Percentiles rank a stretch among this genome's conserved stretches.
Evolutionary conservation across 1,140 invertebrate species (phyloP).

Genomic region (Panagrolaimus sp.): DNA sequence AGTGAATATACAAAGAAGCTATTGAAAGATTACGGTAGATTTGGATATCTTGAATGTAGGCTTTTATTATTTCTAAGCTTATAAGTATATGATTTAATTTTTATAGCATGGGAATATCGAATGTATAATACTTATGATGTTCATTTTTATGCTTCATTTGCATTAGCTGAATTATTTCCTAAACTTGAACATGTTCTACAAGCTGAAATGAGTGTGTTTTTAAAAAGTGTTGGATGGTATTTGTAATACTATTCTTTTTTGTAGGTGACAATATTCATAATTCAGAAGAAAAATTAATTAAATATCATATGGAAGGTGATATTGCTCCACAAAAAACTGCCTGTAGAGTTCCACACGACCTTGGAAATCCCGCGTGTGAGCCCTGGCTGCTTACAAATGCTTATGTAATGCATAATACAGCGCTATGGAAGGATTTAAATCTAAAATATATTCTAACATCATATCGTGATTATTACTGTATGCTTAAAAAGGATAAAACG

Average conservation of each 20-base stretch:
- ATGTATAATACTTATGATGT: constrained; percentile 96
- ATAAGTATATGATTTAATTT: constrained; percentile 23
- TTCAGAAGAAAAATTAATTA: constrained; percentile 34
- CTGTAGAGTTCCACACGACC: constrained; percentile 73
- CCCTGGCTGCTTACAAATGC: constrained; percentile 76
- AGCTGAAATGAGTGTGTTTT: constrained; percentile 65
- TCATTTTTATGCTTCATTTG: constrained; percentile 87
- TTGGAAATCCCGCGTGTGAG: constrained; percentile 83
- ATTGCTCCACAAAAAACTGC: constrained; percentile 55
- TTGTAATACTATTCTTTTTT: constrained; percentile 3
- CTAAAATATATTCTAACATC: constrained; percentile 84
- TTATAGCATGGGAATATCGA: constrained; percentile 76
- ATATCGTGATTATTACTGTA: constrained; percentile 67
- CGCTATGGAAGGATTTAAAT: constrained; percentile 84
- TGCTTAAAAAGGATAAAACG: constrained; percentile 58
- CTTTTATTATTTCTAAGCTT: constrained; percentile 11
- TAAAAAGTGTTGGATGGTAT: too few species aligned
- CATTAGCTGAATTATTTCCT: constrained; percentile 81
- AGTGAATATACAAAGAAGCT: constrained; percentile 46
- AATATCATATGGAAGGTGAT: constrained; percentile 65
- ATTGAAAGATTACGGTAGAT: constrained; percentile 60
- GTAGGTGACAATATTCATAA: constrained; percentile 42
- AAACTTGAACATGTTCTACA: constrained; percentile 77
- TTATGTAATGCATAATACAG: constrained; percentile 82
- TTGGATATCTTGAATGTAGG: constrained; percentile 62